Evolutionary conservation across 2,113 vertebrate genomes (phyloP).

Genomic region (Colius striatus): DNA sequence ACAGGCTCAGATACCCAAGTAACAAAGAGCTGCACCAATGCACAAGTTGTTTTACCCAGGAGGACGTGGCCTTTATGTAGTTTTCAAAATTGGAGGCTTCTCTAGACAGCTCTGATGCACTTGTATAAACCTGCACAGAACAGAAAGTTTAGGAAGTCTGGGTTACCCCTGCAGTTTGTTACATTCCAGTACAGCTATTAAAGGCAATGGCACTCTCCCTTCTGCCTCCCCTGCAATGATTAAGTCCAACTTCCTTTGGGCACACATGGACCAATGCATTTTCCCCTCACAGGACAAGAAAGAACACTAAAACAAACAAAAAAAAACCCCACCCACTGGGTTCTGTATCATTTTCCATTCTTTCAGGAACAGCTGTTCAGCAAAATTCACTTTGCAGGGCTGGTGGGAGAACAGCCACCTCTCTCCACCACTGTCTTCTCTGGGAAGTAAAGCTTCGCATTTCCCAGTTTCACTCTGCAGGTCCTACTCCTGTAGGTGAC

Average conservation of each 20-base stretch:
- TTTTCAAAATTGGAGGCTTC: background rate
- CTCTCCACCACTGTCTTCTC: background rate
- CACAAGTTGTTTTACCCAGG: background rate
- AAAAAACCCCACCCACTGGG: background rate
- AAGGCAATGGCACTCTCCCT: background rate
- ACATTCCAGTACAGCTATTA: background rate
- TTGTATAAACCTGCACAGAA: background rate
- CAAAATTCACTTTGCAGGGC: background rate
- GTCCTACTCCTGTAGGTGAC: background rate
- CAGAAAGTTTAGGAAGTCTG: background rate
- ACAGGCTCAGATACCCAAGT: background rate
- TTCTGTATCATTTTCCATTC: background rate
- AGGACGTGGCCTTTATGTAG: background rate
- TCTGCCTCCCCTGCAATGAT: background rate
- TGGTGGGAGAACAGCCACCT: background rate
- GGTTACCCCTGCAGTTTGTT: background rate
- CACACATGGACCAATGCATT: accelerated
- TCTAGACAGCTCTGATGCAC: background rate
- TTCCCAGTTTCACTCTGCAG: background rate
- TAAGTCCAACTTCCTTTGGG: background rate
- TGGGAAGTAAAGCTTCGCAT: background rate
- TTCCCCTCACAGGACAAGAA: background rate
- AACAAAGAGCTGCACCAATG: background rate
- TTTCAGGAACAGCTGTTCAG: background rate
- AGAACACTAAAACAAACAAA: background rate